Conservation (phyloP, 2,888 invertebrate species). For the Drosophila subsilvestris region DNA sequence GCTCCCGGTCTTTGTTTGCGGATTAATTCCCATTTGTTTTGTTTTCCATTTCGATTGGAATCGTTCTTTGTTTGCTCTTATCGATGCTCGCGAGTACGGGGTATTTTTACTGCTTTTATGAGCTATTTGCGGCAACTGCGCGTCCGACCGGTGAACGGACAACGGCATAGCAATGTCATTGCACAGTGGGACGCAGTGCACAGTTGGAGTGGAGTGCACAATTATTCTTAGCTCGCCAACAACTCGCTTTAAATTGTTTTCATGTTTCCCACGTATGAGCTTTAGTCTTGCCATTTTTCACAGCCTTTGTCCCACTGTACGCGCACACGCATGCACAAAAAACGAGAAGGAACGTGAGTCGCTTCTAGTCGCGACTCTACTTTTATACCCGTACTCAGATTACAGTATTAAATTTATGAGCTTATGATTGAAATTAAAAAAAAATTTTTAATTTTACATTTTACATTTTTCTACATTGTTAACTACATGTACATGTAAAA, state of each 20-base stretch:
- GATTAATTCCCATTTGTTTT: conserved; percentile 50
- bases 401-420: too few species aligned
- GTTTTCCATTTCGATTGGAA: conserved; percentile 31
- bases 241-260: not conserved
- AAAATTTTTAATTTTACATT: too few species aligned
- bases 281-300: not conserved
- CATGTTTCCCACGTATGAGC: not conserved
- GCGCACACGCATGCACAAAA: conserved; percentile 17
- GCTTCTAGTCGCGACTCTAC: too few species aligned
- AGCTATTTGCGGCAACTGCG: conserved; percentile 19
- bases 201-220: too few species aligned
- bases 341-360: too few species aligned
- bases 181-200: not conserved
- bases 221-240: not conserved
- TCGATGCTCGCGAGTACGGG: not conserved
- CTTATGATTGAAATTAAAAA: too few species aligned
- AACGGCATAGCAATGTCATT: conserved; percentile 1
- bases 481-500: too few species aligned
- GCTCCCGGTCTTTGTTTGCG: conserved; percentile 17
- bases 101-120: conserved; percentile 19
- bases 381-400: too few species aligned
- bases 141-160: not conserved
- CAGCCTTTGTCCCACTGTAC: conserved; percentile 40
- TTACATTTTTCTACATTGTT: too few species aligned
- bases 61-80: conserved; percentile 50